phyloP scores from a whole-genome alignment of 2,888 invertebrate genomes.

The Netelia melanura region DNA sequence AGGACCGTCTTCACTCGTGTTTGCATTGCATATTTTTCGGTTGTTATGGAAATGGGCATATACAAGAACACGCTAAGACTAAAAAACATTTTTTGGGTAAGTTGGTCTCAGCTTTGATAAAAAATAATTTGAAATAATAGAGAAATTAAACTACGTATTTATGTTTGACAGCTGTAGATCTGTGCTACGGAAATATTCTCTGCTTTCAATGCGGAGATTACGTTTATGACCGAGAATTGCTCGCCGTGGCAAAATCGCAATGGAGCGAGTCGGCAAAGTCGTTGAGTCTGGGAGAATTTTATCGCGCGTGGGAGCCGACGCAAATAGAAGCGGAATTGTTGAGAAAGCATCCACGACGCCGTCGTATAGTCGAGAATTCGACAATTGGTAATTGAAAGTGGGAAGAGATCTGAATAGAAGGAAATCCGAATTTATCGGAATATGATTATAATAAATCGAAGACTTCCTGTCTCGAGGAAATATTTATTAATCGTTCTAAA shows the following conservation, averaged over 20 bases:
- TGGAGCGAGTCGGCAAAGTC: conserved; percentile 84
- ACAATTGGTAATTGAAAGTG: conserved; percentile 88
- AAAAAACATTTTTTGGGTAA: conserved; percentile 92
- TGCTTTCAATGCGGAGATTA: conserved; percentile 97
- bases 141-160: background rate
- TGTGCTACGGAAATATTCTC: conserved; percentile 94
- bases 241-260: conserved; percentile 82
- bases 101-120: conserved; percentile 1
- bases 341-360: conserved; percentile 91
- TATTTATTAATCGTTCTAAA: background rate
- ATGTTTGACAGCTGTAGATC: conserved; percentile 89
- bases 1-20: conserved; percentile 93
- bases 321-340: conserved; percentile 92
- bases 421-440: conserved; percentile 1
- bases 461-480: background rate
- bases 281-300: conserved; percentile 83
- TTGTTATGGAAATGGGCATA: conserved; percentile 93
- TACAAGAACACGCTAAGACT: conserved; percentile 93
- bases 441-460: background rate
- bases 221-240: conserved; percentile 92
- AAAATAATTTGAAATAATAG: background rate
- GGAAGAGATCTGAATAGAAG: background rate
- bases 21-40: conserved; percentile 97
- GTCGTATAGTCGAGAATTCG: conserved; percentile 92
- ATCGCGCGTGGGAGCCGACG: conserved; percentile 91